Base-by-base conservation (phyloP, 1,140 invertebrate genomes). In the Drosophila quadrilineata region DNA sequence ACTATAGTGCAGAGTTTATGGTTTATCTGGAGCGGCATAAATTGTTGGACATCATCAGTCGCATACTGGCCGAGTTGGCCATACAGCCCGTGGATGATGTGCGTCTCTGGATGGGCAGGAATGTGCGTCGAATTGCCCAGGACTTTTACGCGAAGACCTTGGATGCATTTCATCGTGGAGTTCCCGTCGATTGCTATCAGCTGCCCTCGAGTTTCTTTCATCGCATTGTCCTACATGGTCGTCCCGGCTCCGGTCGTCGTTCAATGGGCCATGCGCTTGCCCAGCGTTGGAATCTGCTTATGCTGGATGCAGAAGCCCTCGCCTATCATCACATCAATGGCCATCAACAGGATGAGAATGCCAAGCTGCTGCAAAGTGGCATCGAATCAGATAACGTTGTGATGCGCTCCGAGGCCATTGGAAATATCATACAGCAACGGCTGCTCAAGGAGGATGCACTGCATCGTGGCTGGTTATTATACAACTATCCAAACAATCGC, bases 1-100 rank as follows among this genome's bases (percentile, higher is more conserved):
- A 87, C 12, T 88, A 54, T 31, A 53, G 77, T 5, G 87, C 87
- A 0, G 56, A 35, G 4, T 64, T 71, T 0, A 88, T 88, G 87
- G 75, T 68, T 1, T 88, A 88, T n/a, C 64, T 88, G 0, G 87
- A 88, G 35, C 84, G 71, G 22, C 86, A 88, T 58, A 88, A 80
- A 48, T 38, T 88, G n/a, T 40, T 88, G 45, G 87, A 88, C 2
- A 59, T 88, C 2, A 65, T 88, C 63, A 80, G 77, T 28, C 87
- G 71, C 1, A 12, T 88, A 12, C 17, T 88, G 17, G 82, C 75
- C 0, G 86, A 88, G 66, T 64, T 87, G 2, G 43, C 60, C 0
- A 10, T 69, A 5, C 36, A 50, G 9, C 33, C 46, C 0, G 71
- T 79, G 0, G 26, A 46, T 2, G 46, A 88, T 57, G 38, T 75